Base-by-base conservation (phyloP, 2,888 invertebrate genomes). In the Dione juno region DNA sequence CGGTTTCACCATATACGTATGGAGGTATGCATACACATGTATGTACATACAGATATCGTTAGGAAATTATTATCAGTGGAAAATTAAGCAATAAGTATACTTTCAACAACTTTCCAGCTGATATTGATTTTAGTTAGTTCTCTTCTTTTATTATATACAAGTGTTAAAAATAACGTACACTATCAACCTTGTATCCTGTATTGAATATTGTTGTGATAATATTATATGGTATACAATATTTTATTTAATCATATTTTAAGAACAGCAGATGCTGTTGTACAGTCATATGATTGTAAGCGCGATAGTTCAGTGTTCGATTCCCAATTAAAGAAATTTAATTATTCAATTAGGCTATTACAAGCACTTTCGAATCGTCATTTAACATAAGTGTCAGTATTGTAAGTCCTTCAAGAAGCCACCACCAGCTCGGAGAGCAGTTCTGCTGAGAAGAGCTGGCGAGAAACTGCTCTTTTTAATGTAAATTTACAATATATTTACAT, bases 1-100 rank as follows among this genome's bases (percentile, higher is more conserved):
- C 59, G 59, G 59, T 43, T 43, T 11, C 13, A 43, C 59, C 43
- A 28, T 21, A 19, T 61, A 61, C 14, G 43, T 11, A 19, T 13
- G 11, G 16, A 19, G 11, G n/a, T 14, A 54, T 3, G 8, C 35
- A 7, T 28, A 54, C 53, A 53, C 53, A n/a, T 28, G 28, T 28
- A 28, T 28, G 28, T 28, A 54, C 28, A 53, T 28, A 28, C 6
- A 21, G 16, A 52, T 19, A 50, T 50, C 11, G 50, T 19, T 19
- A 19, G 50, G 50, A 19, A 10, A 19, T 50, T 50, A 19, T 50
- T 50, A 50, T 50, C 50, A 50, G 19, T 11, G 6, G 11, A 11
- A 16, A 6, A 50, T 50, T 50, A 50, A 16, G 50, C 50, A 50
- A 50, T 50, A 50, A 50, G 5, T 9, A 19, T 5, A 19, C 3